phyloP scores from a whole-genome alignment of 2,113 vertebrate species.

The Lathamus discolor region DNA sequence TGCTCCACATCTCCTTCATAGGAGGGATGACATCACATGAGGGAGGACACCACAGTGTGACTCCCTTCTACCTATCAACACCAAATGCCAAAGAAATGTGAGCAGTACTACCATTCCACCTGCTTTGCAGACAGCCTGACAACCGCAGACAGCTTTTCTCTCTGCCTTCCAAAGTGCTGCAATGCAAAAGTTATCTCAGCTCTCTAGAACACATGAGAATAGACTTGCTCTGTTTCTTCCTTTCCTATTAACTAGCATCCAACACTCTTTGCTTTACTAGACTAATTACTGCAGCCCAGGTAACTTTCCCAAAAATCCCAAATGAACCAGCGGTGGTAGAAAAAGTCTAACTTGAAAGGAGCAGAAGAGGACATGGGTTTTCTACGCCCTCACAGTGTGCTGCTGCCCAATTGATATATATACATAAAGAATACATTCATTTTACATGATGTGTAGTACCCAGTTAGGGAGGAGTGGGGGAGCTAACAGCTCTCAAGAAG shows the following conservation, averaged over 20 bases:
- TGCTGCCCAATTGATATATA: not conserved
- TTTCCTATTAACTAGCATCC: not conserved
- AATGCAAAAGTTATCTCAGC: not conserved
- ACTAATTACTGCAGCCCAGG: not conserved
- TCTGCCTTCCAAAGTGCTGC: not conserved
- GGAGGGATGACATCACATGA: not conserved
- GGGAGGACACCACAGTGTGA: not conserved
- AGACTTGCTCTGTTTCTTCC: not conserved
- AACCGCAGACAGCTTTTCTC: not conserved
- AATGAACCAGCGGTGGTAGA: not conserved
- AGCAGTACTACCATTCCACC: not conserved
- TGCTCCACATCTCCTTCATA: not conserved
- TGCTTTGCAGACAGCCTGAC: not conserved
- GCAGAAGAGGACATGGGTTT: not conserved
- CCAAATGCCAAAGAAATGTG: not conserved
- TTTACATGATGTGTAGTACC: not conserved
- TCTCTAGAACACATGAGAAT: not conserved
- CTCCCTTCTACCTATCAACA: not conserved
- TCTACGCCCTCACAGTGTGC: not conserved
- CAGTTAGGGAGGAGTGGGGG: not conserved
- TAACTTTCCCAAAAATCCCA: not conserved
- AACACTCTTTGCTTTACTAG: not conserved
- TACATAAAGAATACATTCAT: not conserved
- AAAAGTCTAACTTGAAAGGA: not conserved
- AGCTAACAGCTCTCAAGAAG: not conserved